A percentile compares a stretch with the other conserved stretches of the same genome.
These are phyloP conservation scores for Melinopterus prodromus DNA, from an alignment of 2,888 invertebrate genomes.

Conservation along the genomic window DNA sequence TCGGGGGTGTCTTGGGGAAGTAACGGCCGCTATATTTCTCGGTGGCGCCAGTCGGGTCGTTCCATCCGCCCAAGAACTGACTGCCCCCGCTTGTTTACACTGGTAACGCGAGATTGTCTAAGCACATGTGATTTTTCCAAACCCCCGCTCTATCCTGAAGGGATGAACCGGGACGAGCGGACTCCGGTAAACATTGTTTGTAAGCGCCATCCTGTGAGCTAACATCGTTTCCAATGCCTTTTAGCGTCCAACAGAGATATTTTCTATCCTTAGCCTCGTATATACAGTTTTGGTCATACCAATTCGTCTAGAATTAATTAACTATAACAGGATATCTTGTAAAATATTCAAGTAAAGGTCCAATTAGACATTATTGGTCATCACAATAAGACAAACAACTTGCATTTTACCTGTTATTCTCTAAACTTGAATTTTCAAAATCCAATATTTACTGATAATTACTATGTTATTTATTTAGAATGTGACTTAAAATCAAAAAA, in stretches of 20 bases:
- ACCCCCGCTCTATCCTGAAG: neutral
- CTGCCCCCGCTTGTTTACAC: constrained; percentile 4
- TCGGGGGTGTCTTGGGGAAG: neutral
- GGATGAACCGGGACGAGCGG: neutral
- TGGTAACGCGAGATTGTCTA: constrained; percentile 4
- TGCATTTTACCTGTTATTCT: no score
- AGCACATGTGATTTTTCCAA: neutral
- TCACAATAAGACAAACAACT: no score
- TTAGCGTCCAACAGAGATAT: neutral
- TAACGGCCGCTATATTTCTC: neutral
- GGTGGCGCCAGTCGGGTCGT: neutral
- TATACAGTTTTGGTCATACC: no score
- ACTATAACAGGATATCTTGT: no score
- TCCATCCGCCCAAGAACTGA: neutral
- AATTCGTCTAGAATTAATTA: no score
- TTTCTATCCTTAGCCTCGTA: neutral
- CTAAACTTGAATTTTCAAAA: no score
- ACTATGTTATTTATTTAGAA: no score
- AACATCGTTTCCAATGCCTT: neutral
- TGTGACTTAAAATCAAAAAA: no score
- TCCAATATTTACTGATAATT: no score
- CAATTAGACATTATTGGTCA: no score
- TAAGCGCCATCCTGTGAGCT: neutral
- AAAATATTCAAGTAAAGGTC: no score
- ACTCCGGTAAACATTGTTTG: neutral